phyloP scores from a whole-genome alignment of 1,140 invertebrate genomes.

The Trichonephila clavipes region DNA sequence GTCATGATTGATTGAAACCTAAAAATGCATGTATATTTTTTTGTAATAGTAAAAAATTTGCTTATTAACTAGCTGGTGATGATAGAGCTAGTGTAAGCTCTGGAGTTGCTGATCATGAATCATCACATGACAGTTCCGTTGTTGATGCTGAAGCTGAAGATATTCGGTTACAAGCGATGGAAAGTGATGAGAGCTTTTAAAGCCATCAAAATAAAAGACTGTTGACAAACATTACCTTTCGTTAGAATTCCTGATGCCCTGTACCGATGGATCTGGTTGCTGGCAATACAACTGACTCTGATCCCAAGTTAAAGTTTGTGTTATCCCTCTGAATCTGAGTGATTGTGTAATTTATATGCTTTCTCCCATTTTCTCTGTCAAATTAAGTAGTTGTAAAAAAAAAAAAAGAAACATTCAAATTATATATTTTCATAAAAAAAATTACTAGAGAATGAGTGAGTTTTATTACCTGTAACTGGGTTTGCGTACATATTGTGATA shows the following conservation, averaged over 20 bases:
- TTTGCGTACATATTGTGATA: constrained; percentile 73
- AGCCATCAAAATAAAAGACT: not conserved
- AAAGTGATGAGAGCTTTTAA: constrained; percentile 82
- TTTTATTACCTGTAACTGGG: constrained; percentile 64
- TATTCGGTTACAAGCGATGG: constrained; percentile 81
- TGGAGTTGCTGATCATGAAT: constrained; percentile 76
- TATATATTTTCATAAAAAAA: constrained; percentile 58
- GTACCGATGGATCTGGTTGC: constrained; percentile 32
- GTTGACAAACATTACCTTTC: constrained; percentile 26
- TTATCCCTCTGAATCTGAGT: not conserved
- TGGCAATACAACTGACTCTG: constrained; percentile 40
- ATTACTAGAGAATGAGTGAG: not conserved
- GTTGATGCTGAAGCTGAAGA: constrained; percentile 79
- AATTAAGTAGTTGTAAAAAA: constrained; percentile 40
- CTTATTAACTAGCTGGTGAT: constrained; percentile 36
- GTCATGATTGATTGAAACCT: too few species aligned
- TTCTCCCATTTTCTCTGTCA: not conserved
- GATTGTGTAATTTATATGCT: constrained; percentile 10
- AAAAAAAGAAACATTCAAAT: not conserved
- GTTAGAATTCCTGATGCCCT: constrained; percentile 30
- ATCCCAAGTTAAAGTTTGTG: not conserved
- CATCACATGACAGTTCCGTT: constrained; percentile 77
- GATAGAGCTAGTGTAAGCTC: constrained; percentile 74
- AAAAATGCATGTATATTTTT: too few species aligned
- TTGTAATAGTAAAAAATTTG: too few species aligned